Evolutionary conservation across 2,797 vertebrate species (phyloP), one percentile per base, ranked within the genome.

Genomic region (Enteromius afrohamiltoni): DNA sequence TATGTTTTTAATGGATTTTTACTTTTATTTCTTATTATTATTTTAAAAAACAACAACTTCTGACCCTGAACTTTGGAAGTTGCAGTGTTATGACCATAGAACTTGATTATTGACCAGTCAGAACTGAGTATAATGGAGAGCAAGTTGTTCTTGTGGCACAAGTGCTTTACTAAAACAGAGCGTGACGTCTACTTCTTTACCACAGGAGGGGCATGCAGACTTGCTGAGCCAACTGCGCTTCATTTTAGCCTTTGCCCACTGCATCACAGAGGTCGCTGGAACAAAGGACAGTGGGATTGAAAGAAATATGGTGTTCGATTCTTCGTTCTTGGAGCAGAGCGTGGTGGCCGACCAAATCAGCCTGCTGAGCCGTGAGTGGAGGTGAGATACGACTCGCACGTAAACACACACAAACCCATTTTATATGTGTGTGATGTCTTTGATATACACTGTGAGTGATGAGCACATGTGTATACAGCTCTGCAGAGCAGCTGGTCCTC

Each of bases 271-370:
- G 73, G 91, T 99, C 0, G 97, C 97, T 0, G 91, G 93, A 29
- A 91, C 95, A 0, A 99, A 96, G 90, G 96, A 96, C 49, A 90
- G 85, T 0, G 90, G 91, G 70, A 85, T 93, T 0, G 96, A 96
- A 83, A 86, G 89, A 31, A 86, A 83, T 13, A 88, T 90, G 69
- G 86, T 81, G 51, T 92, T 95, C 0, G 95, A 95, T 53, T 87
- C 94, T 13, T 97, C 97, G 68, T 95, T 95, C 91, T 95, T 96
- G 79, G 95, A 97, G 91, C 97, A 98, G 93, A 99, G 97, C 1
- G 55, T 97, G 83, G 96, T 99, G 91, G 95, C 97, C 0, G 98
- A 99, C 93, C 98, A 98, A 93, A 99, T 99, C 91, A 99, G 98
- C 89, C 95, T 97, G 5, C 94, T 99, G 85, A 99, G 96, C 92